Percentiles rank a stretch among this genome's conserved stretches.
Conservation (phyloP, 2,888 invertebrate genomes). For the Drosophila limbata region DNA sequence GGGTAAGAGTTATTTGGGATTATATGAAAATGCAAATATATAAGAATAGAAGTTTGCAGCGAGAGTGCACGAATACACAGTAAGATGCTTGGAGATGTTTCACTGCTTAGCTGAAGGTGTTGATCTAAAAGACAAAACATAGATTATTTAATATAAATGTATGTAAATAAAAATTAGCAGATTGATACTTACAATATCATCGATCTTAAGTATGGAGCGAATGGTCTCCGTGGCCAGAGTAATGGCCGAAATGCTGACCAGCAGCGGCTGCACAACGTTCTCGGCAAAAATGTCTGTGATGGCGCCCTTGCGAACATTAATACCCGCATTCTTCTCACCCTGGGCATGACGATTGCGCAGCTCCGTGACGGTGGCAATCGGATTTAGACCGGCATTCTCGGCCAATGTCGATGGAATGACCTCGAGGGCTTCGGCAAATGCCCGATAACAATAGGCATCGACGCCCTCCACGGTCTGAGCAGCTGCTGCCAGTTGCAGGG, state of each 20-base stretch:
- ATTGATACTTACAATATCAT: constrained; percentile 93
- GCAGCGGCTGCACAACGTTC: constrained; percentile 98
- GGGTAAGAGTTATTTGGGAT: constrained; percentile 29
- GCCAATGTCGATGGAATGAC: constrained; percentile 96
- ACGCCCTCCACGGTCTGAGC: constrained; percentile 95
- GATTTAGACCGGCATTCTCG: constrained; percentile 94
- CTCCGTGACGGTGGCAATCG: constrained; percentile 98
- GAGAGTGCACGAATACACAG: constrained; percentile 40
- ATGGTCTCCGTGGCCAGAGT: constrained; percentile 98
- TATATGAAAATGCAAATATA: constrained; percentile 65
- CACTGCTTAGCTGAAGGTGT: constrained; percentile 76
- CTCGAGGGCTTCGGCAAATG: constrained; percentile 98
- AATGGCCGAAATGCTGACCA: constrained; percentile 97
- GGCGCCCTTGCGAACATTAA: constrained; percentile 98
- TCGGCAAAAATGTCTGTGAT: constrained; percentile 99
- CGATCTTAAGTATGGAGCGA: constrained; percentile 98
- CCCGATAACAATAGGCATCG: constrained; percentile 97
- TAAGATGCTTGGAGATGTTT: constrained; percentile 3
- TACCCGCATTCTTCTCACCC: constrained; percentile 94
- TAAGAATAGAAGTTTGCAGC: constrained; percentile 46
- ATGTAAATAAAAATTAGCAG: too few relatives aligned
- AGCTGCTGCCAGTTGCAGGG: constrained; percentile 92
- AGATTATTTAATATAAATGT: too few relatives aligned
- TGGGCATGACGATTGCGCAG: constrained; percentile 96
- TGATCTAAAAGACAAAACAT: constrained; percentile 65